Conservation (phyloP, 2,797 vertebrate genomes). For the Phylloscopus collybita region DNA sequence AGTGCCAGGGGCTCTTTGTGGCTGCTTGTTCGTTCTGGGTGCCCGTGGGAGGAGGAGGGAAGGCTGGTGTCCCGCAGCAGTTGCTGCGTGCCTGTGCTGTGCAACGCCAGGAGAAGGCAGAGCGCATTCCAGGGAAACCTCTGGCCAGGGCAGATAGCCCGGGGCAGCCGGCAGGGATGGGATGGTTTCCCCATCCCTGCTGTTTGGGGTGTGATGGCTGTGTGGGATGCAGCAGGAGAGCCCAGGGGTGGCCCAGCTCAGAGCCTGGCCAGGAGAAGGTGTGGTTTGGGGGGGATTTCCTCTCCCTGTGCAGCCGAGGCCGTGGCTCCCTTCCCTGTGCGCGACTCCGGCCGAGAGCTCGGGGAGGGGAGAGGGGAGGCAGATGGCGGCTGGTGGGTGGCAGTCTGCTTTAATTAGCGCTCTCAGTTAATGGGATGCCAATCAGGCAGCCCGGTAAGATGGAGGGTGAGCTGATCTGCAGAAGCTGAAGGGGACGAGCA, state of each 20-base stretch:
- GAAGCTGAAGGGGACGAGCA: not conserved
- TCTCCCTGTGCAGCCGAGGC: not conserved
- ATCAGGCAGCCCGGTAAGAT: conserved; percentile 12
- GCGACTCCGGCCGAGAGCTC: not conserved
- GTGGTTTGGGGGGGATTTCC: not conserved
- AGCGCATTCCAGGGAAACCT: not conserved
- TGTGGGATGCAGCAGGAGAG: not conserved
- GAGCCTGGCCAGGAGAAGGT: not conserved
- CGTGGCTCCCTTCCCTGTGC: not conserved
- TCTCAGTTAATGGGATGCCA: conserved; percentile 42
- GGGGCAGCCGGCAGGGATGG: not conserved
- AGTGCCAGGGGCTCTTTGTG: not conserved
- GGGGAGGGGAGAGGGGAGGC: conserved; percentile 32
- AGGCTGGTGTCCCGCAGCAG: not conserved
- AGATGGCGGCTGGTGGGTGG: conserved; percentile 46
- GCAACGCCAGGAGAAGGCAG: not conserved
- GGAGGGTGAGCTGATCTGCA: not conserved
- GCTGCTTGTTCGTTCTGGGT: not conserved
- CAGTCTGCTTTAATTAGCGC: conserved; percentile 54
- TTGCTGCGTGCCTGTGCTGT: not conserved
- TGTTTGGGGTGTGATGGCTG: not conserved
- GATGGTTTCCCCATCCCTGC: not conserved
- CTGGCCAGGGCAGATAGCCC: not conserved
- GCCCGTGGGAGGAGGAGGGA: not conserved
- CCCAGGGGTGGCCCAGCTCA: not conserved